A percentile compares a stretch with the other conserved stretches of the same genome.
Conservation (phyloP, 35 echinoderm and acorn worm species). For the Heliocidaris tuberculata region DNA sequence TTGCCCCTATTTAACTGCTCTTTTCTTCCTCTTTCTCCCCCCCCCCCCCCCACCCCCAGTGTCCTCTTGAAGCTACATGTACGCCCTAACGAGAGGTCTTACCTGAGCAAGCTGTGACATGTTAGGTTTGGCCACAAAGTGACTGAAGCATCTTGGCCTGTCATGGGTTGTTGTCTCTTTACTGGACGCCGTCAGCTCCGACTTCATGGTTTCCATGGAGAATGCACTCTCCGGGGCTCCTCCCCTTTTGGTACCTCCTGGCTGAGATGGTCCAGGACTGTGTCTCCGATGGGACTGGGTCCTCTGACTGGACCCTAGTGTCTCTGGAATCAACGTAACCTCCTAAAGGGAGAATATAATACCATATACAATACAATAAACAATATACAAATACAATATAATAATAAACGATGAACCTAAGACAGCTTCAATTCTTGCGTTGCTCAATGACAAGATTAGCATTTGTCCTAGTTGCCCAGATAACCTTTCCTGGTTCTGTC, state of each 20-base stretch:
- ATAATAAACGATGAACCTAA: too few relatives aligned
- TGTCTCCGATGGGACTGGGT: constrained; percentile 66
- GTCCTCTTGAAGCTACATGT: too few relatives aligned
- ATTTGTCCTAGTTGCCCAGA: not conserved
- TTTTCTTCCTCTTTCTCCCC: too few relatives aligned
- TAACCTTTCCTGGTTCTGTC: too few relatives aligned
- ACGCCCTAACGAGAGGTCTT: not conserved
- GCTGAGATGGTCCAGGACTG: constrained; percentile 21
- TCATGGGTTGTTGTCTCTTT: constrained; percentile 16
- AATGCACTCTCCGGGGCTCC: not conserved
- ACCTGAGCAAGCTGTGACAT: constrained; percentile 92
- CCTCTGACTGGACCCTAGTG: constrained; percentile 72
- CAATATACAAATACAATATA: too few relatives aligned
- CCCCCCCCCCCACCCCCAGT: too few relatives aligned
- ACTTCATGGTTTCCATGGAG: constrained; percentile 19
- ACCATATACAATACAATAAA: too few relatives aligned
- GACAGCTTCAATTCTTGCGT: too few relatives aligned
- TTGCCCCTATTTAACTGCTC: too few relatives aligned
- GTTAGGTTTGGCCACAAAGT: constrained; percentile 79
- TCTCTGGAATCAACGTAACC: constrained; percentile 47
- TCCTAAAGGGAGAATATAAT: constrained; percentile 29
- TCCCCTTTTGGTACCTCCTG: not conserved
- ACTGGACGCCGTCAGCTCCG: not conserved
- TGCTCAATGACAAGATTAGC: not conserved
- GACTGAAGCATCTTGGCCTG: constrained; percentile 72